Evolutionary conservation across 2,888 invertebrate genomes (phyloP).

Genomic region (Xanthorhoe designata): DNA sequence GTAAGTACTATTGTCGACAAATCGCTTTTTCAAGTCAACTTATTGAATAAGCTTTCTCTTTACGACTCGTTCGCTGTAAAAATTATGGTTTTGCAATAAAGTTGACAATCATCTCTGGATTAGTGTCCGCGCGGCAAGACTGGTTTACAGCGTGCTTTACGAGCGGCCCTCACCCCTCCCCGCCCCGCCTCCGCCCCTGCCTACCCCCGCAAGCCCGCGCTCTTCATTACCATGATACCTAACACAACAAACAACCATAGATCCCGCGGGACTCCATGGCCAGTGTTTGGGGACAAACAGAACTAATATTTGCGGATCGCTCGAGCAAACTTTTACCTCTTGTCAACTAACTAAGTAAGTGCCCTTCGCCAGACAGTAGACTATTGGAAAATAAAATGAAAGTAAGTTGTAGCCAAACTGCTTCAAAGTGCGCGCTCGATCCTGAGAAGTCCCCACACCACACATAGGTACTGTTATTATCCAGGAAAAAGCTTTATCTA

Average conservation of each 20-base stretch:
- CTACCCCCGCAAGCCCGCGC: neutral
- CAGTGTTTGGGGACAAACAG: neutral
- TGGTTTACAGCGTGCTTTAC: constrained; percentile 35
- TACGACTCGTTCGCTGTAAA: constrained; percentile 23
- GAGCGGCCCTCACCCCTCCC: constrained; percentile 8
- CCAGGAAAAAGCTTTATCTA: no score
- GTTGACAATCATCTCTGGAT: constrained; percentile 30
- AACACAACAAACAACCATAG: neutral
- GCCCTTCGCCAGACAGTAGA: neutral
- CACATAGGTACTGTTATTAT: no score
- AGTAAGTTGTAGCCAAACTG: neutral
- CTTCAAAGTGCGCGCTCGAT: neutral
- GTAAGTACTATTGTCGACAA: neutral
- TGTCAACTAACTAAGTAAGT: neutral
- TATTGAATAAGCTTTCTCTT: constrained; percentile 23
- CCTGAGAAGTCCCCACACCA: neutral
- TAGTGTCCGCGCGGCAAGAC: constrained; percentile 15
- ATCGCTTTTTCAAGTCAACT: neutral
- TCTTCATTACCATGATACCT: no score
- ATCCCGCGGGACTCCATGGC: neutral
- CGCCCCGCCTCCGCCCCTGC: neutral
- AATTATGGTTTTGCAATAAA: constrained; percentile 36
- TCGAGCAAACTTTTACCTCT: neutral
- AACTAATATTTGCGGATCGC: neutral
- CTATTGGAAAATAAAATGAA: neutral